phyloP scores from a whole-genome alignment of 2,113 vertebrate genomes.

The Cisticola juncidis region DNA sequence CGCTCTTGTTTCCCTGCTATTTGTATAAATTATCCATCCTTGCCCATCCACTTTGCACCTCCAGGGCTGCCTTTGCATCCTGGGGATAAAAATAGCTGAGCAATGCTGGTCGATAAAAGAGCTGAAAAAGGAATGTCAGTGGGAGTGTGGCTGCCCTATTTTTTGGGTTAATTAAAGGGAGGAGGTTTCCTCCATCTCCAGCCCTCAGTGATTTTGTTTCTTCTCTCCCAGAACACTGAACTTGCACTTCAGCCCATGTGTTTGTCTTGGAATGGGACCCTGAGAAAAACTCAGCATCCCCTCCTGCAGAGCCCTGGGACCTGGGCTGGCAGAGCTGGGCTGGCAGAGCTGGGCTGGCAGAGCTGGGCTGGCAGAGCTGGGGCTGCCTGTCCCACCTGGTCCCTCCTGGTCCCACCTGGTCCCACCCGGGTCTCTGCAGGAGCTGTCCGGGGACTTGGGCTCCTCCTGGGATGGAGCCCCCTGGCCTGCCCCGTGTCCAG shows the following conservation, averaged over 20 bases:
- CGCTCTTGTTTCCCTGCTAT: background rate
- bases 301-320: background rate
- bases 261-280: background rate
- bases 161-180: constrained; percentile 1
- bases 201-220: background rate
- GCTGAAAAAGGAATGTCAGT: background rate
- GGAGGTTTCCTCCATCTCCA: background rate
- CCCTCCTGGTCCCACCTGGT: background rate
- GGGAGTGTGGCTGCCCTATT: constrained; percentile 33
- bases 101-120: background rate
- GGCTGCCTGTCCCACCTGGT: background rate
- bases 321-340: background rate
- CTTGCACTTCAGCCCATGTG: fast-evolving
- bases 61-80: background rate
- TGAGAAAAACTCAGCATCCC: fast-evolving
- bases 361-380: background rate
- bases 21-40: background rate
- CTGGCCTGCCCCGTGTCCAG: fast-evolving
- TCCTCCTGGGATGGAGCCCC: background rate
- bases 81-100: background rate
- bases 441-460: fast-evolving
- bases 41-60: constrained; percentile 37
- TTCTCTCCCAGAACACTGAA: background rate
- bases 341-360: background rate
- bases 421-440: background rate